phyloP scores from a whole-genome alignment of 2,113 vertebrate species.

The Nothoprocta pentlandii region DNA sequence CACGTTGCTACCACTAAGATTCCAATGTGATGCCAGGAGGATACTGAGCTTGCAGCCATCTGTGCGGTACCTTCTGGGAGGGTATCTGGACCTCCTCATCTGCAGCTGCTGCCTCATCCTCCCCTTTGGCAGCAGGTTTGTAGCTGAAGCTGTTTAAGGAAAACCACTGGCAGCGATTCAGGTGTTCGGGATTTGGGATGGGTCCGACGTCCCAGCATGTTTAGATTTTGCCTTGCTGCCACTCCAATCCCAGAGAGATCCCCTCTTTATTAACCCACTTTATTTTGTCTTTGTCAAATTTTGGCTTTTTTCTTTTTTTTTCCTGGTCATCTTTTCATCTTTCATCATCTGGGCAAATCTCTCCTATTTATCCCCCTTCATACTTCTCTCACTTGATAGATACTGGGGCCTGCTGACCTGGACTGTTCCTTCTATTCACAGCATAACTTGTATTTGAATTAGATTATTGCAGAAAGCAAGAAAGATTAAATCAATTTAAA shows the following conservation, averaged over 20 bases:
- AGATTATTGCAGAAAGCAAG: not conserved
- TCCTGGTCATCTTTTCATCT: not conserved
- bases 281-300: not conserved
- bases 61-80: constrained; percentile 10
- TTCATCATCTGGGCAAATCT: not conserved
- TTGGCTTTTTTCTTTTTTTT: not conserved
- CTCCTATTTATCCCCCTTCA: not conserved
- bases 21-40: not conserved
- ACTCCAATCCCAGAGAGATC: not conserved
- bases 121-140: not conserved
- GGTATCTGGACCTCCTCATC: not conserved
- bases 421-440: not conserved
- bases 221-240: not conserved
- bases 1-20: not conserved
- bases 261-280: not conserved
- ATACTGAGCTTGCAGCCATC: not conserved
- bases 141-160: not conserved
- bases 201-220: not conserved
- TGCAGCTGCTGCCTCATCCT: not conserved
- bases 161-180: not conserved
- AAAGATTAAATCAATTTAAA: not conserved
- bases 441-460: not conserved
- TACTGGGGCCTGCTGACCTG: not conserved
- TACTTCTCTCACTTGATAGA: not conserved
- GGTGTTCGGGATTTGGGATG: not conserved